A percentile compares a stretch with the other conserved stretches of the same genome.
These are phyloP conservation scores for Prunella strophiata DNA, from an alignment of 2,797 vertebrate species.

Conservation along the genomic window DNA sequence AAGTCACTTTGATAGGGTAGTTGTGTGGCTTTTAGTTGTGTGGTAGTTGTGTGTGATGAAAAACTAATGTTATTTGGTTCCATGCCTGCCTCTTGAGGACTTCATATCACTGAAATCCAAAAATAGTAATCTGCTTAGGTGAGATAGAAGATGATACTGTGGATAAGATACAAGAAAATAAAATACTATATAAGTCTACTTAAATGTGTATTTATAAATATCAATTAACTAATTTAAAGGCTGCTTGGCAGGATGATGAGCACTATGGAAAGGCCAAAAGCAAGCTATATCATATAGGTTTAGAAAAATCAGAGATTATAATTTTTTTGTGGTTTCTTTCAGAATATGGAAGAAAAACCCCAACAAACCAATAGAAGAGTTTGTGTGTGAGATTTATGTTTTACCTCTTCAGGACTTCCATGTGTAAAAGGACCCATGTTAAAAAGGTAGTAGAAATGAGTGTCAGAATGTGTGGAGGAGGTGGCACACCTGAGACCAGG, in stretches of 20 bases:
- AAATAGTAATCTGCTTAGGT: background rate
- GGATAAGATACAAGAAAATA: background rate
- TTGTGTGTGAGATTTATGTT: background rate
- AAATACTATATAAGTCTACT: background rate
- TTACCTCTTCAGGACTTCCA: background rate
- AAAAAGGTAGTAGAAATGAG: background rate
- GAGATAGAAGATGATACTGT: background rate
- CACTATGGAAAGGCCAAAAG: background rate
- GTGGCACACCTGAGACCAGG: background rate
- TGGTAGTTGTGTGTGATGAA: background rate
- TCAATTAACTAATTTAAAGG: background rate
- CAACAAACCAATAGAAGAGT: background rate
- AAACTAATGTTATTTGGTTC: background rate
- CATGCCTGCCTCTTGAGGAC: background rate
- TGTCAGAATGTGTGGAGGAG: background rate
- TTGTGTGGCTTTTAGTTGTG: background rate
- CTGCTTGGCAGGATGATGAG: background rate
- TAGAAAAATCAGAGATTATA: background rate
- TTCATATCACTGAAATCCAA: background rate
- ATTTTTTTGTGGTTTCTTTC: background rate
- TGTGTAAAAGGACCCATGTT: background rate
- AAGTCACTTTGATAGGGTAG: background rate
- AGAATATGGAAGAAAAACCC: rapidly evolving
- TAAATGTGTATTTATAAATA: background rate
- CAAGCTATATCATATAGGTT: background rate